Percentiles rank a stretch among this genome's conserved stretches.
Evolutionary conservation across 1,140 invertebrate genomes (phyloP).

Genomic region (Heliconius congener): DNA sequence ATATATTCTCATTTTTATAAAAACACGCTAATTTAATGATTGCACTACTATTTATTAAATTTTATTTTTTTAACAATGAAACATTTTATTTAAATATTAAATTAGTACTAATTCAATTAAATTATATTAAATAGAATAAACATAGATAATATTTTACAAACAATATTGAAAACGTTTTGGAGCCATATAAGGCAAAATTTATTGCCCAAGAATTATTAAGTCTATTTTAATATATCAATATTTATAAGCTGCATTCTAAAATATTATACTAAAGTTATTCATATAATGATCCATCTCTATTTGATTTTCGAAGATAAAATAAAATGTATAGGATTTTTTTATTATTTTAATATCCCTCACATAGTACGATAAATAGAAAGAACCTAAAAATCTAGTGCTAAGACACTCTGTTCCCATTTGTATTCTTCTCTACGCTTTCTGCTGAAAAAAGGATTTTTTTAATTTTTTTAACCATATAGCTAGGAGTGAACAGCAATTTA

Average conservation of each 20-base stretch:
- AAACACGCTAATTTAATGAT: too few species aligned
- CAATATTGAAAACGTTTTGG: neutral
- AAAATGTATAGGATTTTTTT: neutral
- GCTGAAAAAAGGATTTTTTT: too few species aligned
- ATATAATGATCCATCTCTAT: neutral
- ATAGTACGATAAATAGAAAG: neutral
- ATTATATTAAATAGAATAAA: neutral
- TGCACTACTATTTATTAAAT: too few species aligned
- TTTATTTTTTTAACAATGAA: too few species aligned
- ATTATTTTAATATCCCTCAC: neutral
- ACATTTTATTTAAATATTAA: too few species aligned
- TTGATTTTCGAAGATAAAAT: neutral
- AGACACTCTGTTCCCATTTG: neutral
- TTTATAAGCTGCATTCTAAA: neutral
- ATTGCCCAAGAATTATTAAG: neutral
- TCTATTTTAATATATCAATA: neutral
- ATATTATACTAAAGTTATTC: neutral
- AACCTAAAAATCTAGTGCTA: neutral
- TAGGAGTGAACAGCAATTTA: too few species aligned
- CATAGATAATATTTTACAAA: neutral
- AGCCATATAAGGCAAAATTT: neutral
- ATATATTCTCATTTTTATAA: too few species aligned
- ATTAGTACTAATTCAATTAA: too few species aligned
- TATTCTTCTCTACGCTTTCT: too few species aligned
- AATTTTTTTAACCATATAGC: too few species aligned